Conservation (phyloP, 2,113 vertebrate genomes). For the Osmerus mordax region DNA sequence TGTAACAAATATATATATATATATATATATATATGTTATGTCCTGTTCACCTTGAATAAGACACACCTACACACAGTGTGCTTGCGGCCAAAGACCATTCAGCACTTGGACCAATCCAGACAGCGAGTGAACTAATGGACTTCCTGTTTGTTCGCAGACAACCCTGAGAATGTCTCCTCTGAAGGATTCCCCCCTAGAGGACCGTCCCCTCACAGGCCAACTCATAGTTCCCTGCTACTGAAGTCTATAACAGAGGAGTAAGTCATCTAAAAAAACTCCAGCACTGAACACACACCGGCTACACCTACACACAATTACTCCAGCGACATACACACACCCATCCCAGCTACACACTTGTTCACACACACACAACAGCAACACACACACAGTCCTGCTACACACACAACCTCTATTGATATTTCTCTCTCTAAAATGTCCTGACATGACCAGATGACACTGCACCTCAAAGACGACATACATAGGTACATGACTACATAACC, state of each 20-base stretch:
- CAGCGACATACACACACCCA: not conserved
- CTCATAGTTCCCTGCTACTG: not conserved
- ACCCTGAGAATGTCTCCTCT: not conserved
- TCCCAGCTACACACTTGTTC: slow-evolving; percentile 16
- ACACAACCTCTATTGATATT: not conserved
- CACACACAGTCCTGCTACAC: not conserved
- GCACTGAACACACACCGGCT: not conserved
- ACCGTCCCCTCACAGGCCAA: not conserved
- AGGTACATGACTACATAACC: slow-evolving; percentile 1
- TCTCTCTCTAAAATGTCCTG: no score
- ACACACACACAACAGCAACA: slow-evolving; percentile 7
- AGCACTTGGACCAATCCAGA: not conserved
- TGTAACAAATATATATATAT: no score
- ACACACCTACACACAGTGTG: no score
- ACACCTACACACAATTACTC: no score
- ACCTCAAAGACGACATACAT: no score
- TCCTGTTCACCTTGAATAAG: no score
- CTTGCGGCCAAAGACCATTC: not conserved
- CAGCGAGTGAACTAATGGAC: not conserved
- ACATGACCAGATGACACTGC: no score
- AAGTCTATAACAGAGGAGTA: no score
- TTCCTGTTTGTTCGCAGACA: slow-evolving; percentile 1
- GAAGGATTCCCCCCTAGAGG: not conserved
- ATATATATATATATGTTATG: no score
- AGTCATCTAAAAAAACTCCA: not conserved